phyloP scores from a whole-genome alignment of 2,888 invertebrate species.

The Drosophila pseudotalamancana region DNA sequence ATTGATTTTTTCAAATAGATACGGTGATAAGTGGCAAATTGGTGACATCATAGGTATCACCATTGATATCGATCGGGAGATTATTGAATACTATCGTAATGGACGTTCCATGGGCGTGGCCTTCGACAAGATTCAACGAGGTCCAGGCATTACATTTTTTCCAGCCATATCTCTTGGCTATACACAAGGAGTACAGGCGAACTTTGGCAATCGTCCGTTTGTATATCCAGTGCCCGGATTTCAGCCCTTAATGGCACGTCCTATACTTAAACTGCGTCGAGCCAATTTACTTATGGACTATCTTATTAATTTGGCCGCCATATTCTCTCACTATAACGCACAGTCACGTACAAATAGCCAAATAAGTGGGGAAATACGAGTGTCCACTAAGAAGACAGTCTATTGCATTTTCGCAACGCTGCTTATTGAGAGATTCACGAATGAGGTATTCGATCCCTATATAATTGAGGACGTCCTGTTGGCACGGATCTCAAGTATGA shows the following conservation, averaged over 20 bases:
- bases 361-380: constrained; percentile 29
- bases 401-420: constrained; percentile 86
- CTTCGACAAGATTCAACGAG: constrained; percentile 89
- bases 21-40: constrained; percentile 92
- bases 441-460: constrained; percentile 87
- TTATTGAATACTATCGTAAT: constrained; percentile 89
- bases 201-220: constrained; percentile 90
- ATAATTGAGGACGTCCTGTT: constrained; percentile 89
- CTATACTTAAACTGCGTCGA: constrained; percentile 73
- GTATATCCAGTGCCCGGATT: constrained; percentile 89
- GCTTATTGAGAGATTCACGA: constrained; percentile 87
- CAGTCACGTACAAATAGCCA: constrained; percentile 24
- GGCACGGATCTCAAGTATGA: constrained; percentile 82
- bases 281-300: constrained; percentile 80
- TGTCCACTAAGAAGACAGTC: constrained; percentile 85
- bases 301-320: constrained; percentile 79
- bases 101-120: constrained; percentile 90
- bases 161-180: constrained; percentile 92
- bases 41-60: constrained; percentile 92
- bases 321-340: constrained; percentile 78
- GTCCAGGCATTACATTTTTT: constrained; percentile 91
- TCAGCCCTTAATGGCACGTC: constrained; percentile 87
- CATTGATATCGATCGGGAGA: constrained; percentile 89
- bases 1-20: constrained; percentile 80
- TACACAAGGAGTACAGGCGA: constrained; percentile 90